phyloP scores from a whole-genome alignment of 1,140 invertebrate species.

The Drosophila takahashii region DNA sequence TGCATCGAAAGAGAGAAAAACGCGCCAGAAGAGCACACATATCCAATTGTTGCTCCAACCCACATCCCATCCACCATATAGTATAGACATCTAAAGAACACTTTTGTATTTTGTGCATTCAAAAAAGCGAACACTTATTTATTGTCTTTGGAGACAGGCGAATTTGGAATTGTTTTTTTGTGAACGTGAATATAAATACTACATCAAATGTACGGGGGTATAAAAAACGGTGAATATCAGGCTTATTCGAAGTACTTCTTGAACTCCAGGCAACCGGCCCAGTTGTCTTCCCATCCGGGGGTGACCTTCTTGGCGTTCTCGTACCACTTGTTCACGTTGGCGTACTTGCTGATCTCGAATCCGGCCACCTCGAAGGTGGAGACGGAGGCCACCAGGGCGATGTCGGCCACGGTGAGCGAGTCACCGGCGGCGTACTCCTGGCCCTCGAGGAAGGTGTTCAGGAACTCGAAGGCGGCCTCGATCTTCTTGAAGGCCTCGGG shows the following conservation, averaged over 20 bases:
- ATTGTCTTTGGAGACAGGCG: slow-evolving; percentile 28
- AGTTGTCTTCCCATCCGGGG: slow-evolving; percentile 91
- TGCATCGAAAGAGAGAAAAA: slow-evolving; percentile 15
- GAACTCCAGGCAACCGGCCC: slow-evolving; percentile 86
- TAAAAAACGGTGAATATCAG: slow-evolving; percentile 32
- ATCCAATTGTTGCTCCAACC: slow-evolving; percentile 17
- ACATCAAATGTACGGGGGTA: slow-evolving; percentile 37
- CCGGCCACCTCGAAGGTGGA: slow-evolving; percentile 89
- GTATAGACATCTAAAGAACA: slow-evolving; percentile 13
- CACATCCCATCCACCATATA: not conserved
- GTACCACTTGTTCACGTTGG: slow-evolving; percentile 90
- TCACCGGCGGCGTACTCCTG: slow-evolving; percentile 89
- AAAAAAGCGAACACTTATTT: slow-evolving; percentile 49
- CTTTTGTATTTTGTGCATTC: slow-evolving; percentile 28
- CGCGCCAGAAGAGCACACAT: not conserved
- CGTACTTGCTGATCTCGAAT: slow-evolving; percentile 88
- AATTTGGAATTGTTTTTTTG: slow-evolving; percentile 48
- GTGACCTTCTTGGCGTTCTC: slow-evolving; percentile 88
- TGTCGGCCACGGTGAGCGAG: slow-evolving; percentile 90
- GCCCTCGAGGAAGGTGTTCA: slow-evolving; percentile 89
- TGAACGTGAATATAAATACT: slow-evolving; percentile 59
- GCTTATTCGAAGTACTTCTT: slow-evolving; percentile 83
- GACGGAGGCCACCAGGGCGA: slow-evolving; percentile 87
- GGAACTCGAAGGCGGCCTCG: slow-evolving; percentile 87
- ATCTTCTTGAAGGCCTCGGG: slow-evolving; percentile 88